Conservation (phyloP, 2,113 vertebrate species). For the Poeciliopsis occidentalis region DNA sequence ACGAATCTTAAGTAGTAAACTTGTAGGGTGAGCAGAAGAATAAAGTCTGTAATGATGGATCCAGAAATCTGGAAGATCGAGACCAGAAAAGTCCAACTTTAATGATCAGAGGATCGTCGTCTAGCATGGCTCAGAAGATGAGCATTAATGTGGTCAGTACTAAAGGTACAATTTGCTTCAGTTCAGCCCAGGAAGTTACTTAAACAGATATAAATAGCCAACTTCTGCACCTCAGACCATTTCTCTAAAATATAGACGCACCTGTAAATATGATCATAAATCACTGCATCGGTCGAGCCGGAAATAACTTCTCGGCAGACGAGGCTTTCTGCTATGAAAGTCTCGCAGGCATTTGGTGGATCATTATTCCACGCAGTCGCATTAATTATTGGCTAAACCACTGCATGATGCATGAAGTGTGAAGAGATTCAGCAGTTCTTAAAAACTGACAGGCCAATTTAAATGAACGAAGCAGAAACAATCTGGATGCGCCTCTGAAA, state of each 20-base stretch:
- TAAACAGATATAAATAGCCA: neutral
- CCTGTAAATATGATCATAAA: slow-evolving; percentile 10
- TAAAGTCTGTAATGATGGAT: neutral
- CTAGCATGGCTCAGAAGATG: too few species aligned
- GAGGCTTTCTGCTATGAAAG: slow-evolving; percentile 17
- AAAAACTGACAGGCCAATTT: neutral
- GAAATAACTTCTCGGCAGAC: slow-evolving; percentile 6
- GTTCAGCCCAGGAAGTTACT: neutral
- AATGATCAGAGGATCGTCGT: neutral
- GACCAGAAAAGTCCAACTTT: neutral
- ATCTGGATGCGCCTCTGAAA: slow-evolving; percentile 4
- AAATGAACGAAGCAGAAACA: slow-evolving; percentile 18
- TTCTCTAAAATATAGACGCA: slow-evolving; percentile 1
- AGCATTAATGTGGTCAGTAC: neutral
- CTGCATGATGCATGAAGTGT: slow-evolving; percentile 3
- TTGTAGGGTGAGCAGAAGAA: neutral
- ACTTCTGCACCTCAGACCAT: neutral
- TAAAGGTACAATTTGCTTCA: neutral
- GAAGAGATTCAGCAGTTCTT: neutral
- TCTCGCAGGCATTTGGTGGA: slow-evolving; percentile 9
- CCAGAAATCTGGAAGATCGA: neutral
- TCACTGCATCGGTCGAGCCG: neutral
- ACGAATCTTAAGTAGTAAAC: neutral
- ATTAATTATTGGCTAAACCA: neutral
- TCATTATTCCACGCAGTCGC: slow-evolving; percentile 3